These are phyloP conservation scores for Pachycephus smyrnensis DNA, from an alignment of 2,888 invertebrate species.

Conservation along the genomic window DNA sequence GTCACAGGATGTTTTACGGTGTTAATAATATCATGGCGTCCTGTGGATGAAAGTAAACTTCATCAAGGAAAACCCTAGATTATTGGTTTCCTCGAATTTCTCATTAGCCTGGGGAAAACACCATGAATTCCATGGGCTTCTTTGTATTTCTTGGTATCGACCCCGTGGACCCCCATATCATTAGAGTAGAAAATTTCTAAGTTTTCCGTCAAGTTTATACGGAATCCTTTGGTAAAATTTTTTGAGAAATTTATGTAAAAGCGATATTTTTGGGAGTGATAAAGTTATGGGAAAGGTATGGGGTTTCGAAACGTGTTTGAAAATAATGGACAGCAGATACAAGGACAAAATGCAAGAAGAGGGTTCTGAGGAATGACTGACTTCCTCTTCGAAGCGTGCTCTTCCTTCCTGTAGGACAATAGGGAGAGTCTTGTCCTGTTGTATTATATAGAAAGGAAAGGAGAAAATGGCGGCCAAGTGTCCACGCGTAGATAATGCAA, in stretches of 20 bases:
- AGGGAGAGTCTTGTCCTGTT: background rate
- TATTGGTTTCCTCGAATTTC: background rate
- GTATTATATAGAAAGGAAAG: background rate
- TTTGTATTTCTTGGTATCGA: background rate
- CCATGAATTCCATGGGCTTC: background rate
- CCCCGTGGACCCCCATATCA: background rate
- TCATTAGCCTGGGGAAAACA: background rate
- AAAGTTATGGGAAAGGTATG: background rate
- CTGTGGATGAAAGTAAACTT: background rate
- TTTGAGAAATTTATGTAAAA: background rate
- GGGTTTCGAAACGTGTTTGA: background rate
- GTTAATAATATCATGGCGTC: background rate
- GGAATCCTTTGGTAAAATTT: background rate
- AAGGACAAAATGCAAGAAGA: background rate
- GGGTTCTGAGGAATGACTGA: background rate
- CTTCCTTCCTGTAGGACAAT: background rate
- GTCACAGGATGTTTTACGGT: background rate
- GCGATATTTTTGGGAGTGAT: background rate
- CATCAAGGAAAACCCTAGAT: background rate
- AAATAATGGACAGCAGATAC: background rate
- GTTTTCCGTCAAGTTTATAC: background rate
- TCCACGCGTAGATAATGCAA: slow-evolving; percentile 36
- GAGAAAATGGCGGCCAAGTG: background rate
- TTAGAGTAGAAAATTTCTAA: background rate
- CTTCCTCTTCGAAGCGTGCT: background rate